Conservation (phyloP, 2,113 vertebrate species). For the Chloebia gouldiae region DNA sequence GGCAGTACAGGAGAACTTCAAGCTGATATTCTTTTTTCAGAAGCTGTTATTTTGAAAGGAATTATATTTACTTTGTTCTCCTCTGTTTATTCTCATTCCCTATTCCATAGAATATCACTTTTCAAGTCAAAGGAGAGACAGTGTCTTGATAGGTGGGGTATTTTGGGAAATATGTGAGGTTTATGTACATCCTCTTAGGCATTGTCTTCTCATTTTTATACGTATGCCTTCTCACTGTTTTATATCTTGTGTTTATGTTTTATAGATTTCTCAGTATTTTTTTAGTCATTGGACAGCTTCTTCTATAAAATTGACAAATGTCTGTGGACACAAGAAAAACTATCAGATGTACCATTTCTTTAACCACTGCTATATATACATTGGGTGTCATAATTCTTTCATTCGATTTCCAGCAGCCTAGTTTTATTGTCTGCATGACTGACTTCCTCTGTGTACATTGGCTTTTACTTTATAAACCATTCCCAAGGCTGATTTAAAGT, state of each 20-base stretch:
- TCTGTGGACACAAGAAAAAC: neutral
- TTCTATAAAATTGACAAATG: neutral
- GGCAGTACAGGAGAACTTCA: neutral
- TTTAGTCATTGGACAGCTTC: neutral
- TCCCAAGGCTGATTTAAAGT: neutral
- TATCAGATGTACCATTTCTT: neutral
- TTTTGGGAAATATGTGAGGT: neutral
- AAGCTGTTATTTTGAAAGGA: neutral
- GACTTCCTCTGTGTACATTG: neutral
- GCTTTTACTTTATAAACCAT: neutral
- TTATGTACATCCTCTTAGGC: neutral
- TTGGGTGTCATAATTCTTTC: neutral
- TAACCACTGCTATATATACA: neutral
- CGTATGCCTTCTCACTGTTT: rapidly evolving
- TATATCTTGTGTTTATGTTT: neutral
- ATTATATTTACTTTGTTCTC: neutral
- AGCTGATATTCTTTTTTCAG: neutral
- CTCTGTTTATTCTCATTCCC: neutral
- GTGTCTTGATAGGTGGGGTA: neutral
- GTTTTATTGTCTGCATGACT: neutral
- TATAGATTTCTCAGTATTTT: neutral
- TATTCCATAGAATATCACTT: neutral
- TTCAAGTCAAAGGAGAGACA: neutral
- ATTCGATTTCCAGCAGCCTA: neutral
- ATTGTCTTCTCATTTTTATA: neutral